Base-by-base conservation (phyloP, 2,113 vertebrate genomes). In the Actenoides lindsayi region DNA sequence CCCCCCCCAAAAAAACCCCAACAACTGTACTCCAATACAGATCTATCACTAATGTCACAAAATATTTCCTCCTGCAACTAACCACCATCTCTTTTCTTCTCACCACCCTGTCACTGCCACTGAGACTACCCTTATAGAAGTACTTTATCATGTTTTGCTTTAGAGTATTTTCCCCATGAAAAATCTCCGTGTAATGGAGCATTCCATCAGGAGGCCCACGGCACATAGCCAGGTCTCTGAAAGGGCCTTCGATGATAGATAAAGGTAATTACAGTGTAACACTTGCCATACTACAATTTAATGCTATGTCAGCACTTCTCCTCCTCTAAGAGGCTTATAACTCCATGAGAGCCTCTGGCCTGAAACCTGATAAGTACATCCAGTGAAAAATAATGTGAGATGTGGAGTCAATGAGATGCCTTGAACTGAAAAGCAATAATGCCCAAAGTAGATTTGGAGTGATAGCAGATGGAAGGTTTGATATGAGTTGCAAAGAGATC, bases 241-340 rank as follows among this genome's bases (percentile, higher is more conserved):
- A 92, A 94, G 62, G 15, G 42, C 65, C 35, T 65, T 75, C 87
- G 90, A 87, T 96, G 96, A 96, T 84, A 97, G 89, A 96, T 93
- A 95, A 96, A 94, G 92, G 96, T 96, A 97, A 97, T 96, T 97
- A 96, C 5, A 93, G 80, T 20, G 86, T 84, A 94, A 89, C 89
- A 76, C 84, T 97, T 93, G 83, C 92, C 90, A 85, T 84, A 71
- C 73, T 37, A 92, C 90, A 93, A 67, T 95, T 95, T 93, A 94
- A 96, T 63, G 48, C 90, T 91, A 37, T 82, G 62, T 96, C 95
- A 97, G 94, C 96, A 93, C 74, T 95, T 95, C 91, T 31, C 20
- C 42, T 71, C 16, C 11, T 94, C 84, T 95, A 94, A 92, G 83
- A 89, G 53, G 83, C 37, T 96, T 95, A 63, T 76, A 91, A 89